Percentiles rank a stretch among this genome's conserved stretches.
phyloP scores from a whole-genome alignment of 2,113 vertebrate genomes.

The Alligator mississippiensis region DNA sequence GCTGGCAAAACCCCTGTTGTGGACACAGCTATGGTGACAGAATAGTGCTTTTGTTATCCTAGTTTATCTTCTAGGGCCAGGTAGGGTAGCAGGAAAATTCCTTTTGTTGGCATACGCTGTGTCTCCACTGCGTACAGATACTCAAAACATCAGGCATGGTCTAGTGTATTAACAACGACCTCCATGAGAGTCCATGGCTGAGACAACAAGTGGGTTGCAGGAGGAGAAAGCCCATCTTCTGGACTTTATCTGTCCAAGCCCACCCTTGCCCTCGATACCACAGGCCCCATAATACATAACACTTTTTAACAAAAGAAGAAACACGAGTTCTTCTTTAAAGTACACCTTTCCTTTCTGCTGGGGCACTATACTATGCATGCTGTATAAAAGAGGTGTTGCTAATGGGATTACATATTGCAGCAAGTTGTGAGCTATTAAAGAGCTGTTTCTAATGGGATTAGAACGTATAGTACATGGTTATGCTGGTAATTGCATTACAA shows the following conservation, averaged over 20 bases:
- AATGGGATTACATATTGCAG: conserved; percentile 77
- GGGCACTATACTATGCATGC: conserved; percentile 39
- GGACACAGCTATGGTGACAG: conserved; percentile 67
- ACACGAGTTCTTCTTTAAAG: not conserved
- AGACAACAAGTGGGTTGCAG: no score
- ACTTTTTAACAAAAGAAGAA: not conserved
- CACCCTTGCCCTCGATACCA: not conserved
- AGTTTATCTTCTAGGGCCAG: not conserved
- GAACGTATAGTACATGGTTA: conserved; percentile 73
- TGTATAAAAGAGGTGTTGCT: conserved; percentile 63
- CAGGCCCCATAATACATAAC: not conserved
- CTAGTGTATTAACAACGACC: not conserved
- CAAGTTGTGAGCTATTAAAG: conserved; percentile 68
- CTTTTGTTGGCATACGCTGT: not conserved
- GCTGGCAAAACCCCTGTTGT: conserved; percentile 40
- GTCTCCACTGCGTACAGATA: not conserved
- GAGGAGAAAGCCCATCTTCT: not conserved
- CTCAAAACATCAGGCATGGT: not conserved
- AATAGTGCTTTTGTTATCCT: conserved; percentile 33
- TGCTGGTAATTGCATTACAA: conserved; percentile 65
- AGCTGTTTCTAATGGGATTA: conserved; percentile 77
- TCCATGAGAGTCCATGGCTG: not conserved
- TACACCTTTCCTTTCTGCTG: conserved; percentile 56
- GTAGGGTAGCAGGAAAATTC: not conserved
- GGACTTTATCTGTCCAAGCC: not conserved